These are phyloP conservation scores for Limanda limanda DNA, from an alignment of 2,113 vertebrate species.

Conservation along the genomic window DNA sequence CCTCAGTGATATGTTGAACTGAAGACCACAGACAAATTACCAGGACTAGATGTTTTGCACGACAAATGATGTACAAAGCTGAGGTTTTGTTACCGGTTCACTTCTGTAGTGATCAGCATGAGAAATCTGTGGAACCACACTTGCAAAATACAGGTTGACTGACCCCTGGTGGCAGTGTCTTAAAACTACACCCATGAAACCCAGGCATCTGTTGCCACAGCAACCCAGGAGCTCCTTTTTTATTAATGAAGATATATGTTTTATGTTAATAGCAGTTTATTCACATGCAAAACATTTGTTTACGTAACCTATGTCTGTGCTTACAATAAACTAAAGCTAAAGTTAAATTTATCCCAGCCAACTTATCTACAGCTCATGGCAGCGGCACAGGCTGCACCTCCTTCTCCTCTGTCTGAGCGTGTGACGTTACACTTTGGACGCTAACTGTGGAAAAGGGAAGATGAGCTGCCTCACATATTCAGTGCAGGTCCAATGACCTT, in stretches of 20 bases:
- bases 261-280: neutral
- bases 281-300: neutral
- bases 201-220: constrained; percentile 52
- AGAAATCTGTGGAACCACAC: neutral
- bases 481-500: constrained; percentile 61
- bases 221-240: constrained; percentile 24
- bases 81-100: constrained; percentile 25
- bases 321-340: too few relatives aligned
- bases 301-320: neutral
- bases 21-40: neutral
- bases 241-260: constrained; percentile 3
- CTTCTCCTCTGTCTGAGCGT: constrained; percentile 19
- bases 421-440: constrained; percentile 66
- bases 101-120: constrained; percentile 17
- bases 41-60: constrained; percentile 8
- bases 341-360: neutral
- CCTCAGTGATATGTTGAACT: neutral
- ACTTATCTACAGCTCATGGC: constrained; percentile 15
- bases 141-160: constrained; percentile 6
- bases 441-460: constrained; percentile 71
- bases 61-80: constrained; percentile 26
- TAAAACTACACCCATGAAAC: constrained; percentile 10
- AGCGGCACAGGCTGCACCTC: neutral
- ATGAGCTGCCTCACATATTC: constrained; percentile 63
- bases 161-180: constrained; percentile 64